Evolutionary conservation across 2,797 vertebrate genomes (phyloP), one percentile per base, ranked within the genome.

Genomic region (Odontamblyopus rebecca): DNA sequence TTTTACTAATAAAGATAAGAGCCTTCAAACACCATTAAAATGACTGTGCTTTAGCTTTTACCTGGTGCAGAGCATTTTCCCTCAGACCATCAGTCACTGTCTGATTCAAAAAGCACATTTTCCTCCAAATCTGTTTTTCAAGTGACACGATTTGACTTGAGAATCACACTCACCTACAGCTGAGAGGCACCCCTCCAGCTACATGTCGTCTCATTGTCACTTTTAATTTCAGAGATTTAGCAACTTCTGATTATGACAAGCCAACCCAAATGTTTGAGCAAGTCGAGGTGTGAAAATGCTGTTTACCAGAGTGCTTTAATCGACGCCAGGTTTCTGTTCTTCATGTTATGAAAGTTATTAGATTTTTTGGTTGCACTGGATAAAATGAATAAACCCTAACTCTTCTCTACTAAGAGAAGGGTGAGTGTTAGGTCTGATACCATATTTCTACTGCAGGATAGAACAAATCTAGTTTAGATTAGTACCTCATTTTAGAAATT

Each of bases 201-300:
- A 67, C 78, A 73, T 29, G 30, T 54, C 48, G 18, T 67, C 61
- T 61, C 7, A 60, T 30, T 61, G 19, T 65, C 41, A 74, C 60
- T 69, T 77, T 76, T 76, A 38, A 75, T 75, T 61, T 70, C 57
- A 54, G 73, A 73, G 69, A 77, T 76, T 73, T 53, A 78, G 30
- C 68, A 73, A 69, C 48, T 66, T 60, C 57, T 61, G 68, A 38
- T 76, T 68, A 67, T 78, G 67, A 50, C 74, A 70, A 79, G 16
- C 67, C 53, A 57, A 12, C 59, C 59, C 59, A 62, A 62, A 62
- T 62, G 67, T 50, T 71, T 77, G 23, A 48, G 30, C 72, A 27
- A 62, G 32, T 12, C 26, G 35, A 63, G 35, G 61, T 44, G 61
- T 63, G 61, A 63, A 63, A 63, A 63, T n/a, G 61, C 35, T 63